Evolutionary conservation across 2,113 vertebrate genomes (phyloP), one percentile per base, ranked within the genome.

Genomic region (Acrocephalus kingi): DNA sequence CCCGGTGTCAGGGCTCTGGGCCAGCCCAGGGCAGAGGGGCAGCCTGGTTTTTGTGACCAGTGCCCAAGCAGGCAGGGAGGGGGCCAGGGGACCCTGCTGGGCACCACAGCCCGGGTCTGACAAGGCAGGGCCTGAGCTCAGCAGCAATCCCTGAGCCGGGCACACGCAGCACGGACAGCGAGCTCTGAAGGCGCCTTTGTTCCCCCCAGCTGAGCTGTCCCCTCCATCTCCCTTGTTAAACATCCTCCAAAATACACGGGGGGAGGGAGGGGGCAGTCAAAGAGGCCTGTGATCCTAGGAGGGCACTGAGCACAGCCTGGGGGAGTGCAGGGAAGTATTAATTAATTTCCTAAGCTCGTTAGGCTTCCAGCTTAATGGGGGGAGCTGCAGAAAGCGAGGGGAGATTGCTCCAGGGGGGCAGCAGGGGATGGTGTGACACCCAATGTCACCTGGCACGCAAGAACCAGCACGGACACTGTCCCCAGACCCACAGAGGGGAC

Each of bases 161-260:
- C 16, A 7, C 89, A 51, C 35, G 13, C 13, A 72, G 82, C 91
- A 51, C 19, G 3, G 71, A 76, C 30, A 19, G 3, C 6, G 1
- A 54, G 88, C 80, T 89, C 92, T 96, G 94, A 96, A 94, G 94
- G 93, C 66, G 67, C 87, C 95, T 97, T 97, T 97, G 96, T 97
- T 94, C n/a, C 93, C 93, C 79, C 72, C 84, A 74, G 93, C 96
- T 94, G 95, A 94, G 96, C 95, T 49, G 76, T 94, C 93, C 95
- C 91, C 93, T 95, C 81, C 19, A 0, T 95, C 94, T 96, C 95
- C 90, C 93, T 97, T 96, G 94, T 96, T 95, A 90, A 90, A 95
- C 78, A 67, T 58, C 87, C 78, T 81, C 87, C 77, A 7, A 94
- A 93, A 94, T 54, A 90, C 59, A 17, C 30, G 61, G 37, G 76